Evolutionary conservation across 2,797 vertebrate genomes (phyloP).

Genomic region (Malurus splendens): DNA sequence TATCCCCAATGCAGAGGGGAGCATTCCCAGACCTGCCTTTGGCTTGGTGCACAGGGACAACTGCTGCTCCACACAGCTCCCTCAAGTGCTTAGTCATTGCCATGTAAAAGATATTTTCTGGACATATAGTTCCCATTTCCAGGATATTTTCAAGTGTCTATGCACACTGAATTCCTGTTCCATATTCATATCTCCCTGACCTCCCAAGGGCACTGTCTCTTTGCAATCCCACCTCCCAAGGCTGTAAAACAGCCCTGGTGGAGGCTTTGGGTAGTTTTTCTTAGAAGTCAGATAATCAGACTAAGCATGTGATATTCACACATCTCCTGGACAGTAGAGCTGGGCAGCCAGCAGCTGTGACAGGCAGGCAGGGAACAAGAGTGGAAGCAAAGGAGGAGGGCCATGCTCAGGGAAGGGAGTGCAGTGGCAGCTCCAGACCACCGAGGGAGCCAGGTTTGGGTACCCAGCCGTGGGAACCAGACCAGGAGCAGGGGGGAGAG

Average conservation of each 20-base stretch:
- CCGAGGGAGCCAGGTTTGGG: rapidly evolving
- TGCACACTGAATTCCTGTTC: background rate
- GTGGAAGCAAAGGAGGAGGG: rapidly evolving
- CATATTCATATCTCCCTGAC: background rate
- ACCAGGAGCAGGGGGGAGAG: too few species aligned
- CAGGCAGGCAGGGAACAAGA: background rate
- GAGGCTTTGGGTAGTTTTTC: background rate
- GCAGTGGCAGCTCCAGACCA: background rate
- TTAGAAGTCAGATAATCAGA: background rate
- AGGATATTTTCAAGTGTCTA: background rate
- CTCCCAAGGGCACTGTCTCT: background rate
- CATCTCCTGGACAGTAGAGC: background rate
- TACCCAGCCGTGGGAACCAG: background rate
- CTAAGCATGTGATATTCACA: background rate
- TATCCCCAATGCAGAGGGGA: background rate
- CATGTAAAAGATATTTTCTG: background rate
- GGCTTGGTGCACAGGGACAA: rapidly evolving
- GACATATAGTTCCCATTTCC: background rate
- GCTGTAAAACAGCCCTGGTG: background rate
- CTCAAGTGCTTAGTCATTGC: background rate
- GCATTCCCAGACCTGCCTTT: background rate
- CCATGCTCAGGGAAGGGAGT: rapidly evolving
- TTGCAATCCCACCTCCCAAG: background rate
- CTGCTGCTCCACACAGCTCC: background rate
- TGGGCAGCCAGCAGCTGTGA: background rate